Base-by-base conservation (phyloP, 1,140 invertebrate genomes). In the Parasteatoda tepidariorum region DNA sequence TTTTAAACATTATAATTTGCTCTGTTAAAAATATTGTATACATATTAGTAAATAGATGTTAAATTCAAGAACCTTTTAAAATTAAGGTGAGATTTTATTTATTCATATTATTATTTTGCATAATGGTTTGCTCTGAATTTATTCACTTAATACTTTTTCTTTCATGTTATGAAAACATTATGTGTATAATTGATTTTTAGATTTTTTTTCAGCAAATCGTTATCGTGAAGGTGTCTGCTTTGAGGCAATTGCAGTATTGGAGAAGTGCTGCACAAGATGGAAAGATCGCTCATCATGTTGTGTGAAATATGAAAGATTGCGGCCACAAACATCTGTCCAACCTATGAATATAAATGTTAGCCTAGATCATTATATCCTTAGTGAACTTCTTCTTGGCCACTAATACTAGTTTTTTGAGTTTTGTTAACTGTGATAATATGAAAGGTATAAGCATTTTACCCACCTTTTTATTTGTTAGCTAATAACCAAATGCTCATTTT, bases 221-320 rank as follows among this genome's bases (percentile, higher is more conserved):
- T 54, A 84, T 54, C 48, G 73, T 7, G 83, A 84, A 61, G 83
- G 73, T 18, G 83, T 70, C 18, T 84, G 83, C 41, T 76, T 70
- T 68, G 66, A 62, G 24, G 64, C 73, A 28, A 76, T 84, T 62
- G 30, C 55, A 15, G 55, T 76, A 15, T 76, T 84, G 83, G 83
- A 84, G 26, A 75, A 76, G 24, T 84, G 83, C 22, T 84, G 83
- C 31, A 55, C 48, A 7, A 57, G 64, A 33, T 84, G 83, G 83
- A 84, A 84, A 34, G 83, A 70, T n/a, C 22, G 73, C 3, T 84
- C 83, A 24, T 22, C 62, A 13, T 76, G 71, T 38, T 84, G 83
- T n/a, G 15, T 74, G 38, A 24, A 33, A 2, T 83, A 83, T 73
- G 81, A 83, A 83, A 73, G 28, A 66, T 62, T 30, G 5, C 34